These are phyloP conservation scores for Dendronephthya gigantea DNA, from an alignment of 64 coral and sea anemone species.

Conservation along the genomic window DNA sequence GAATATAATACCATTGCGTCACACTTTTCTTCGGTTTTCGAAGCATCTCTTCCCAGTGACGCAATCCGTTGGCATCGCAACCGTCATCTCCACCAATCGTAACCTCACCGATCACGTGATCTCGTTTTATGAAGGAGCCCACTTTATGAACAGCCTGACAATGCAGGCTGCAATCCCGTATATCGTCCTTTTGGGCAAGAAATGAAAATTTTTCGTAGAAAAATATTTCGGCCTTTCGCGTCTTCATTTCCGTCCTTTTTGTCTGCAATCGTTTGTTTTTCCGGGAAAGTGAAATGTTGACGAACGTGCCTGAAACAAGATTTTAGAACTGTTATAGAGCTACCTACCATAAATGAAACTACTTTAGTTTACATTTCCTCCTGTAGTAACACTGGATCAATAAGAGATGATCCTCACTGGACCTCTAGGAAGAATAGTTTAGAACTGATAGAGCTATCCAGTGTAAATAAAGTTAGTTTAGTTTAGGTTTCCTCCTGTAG, in stretches of 20 bases:
- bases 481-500: too few species aligned
- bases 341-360: too few species aligned
- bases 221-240: neutral
- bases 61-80: neutral
- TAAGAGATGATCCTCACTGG: too few species aligned
- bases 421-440: too few species aligned
- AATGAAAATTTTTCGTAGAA: constrained; percentile 16
- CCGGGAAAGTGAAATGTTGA: neutral
- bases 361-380: too few species aligned
- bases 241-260: constrained; percentile 18
- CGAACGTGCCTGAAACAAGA: neutral
- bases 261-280: neutral
- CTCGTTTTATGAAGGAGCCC: neutral
- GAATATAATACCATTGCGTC: neutral
- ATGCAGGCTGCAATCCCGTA: neutral
- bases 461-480: too few species aligned
- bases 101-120: neutral
- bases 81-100: neutral
- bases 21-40: neutral
- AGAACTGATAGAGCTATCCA: too few species aligned
- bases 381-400: too few species aligned
- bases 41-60: neutral
- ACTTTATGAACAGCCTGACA: constrained; percentile 13
- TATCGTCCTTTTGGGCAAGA: neutral
- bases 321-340: too few species aligned